Conservation (phyloP, 2,113 vertebrate species). For the Puntigrus tetrazona region DNA sequence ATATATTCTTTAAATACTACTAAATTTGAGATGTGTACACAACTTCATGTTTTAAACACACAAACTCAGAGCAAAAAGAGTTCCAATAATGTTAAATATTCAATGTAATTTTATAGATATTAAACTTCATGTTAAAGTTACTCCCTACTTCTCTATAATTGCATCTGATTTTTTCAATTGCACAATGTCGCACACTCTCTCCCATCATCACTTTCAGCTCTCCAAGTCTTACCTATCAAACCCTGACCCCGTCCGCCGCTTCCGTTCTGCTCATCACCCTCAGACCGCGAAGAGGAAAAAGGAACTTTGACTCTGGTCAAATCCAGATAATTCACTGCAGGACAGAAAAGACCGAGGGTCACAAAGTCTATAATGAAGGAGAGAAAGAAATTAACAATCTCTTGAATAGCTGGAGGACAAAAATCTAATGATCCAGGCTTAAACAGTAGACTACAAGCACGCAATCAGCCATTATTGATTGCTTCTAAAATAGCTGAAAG, state of each 20-base stretch:
- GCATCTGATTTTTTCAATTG: no score
- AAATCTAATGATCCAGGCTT: constrained; percentile 25
- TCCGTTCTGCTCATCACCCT: neutral
- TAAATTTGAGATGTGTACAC: no score
- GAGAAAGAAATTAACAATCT: neutral
- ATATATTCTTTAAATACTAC: no score
- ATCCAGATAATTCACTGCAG: neutral
- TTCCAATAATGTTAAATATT: neutral
- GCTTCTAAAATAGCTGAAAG: constrained; percentile 32
- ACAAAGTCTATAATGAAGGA: constrained; percentile 3
- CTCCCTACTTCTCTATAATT: no score
- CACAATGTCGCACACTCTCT: neutral
- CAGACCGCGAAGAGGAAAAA: neutral
- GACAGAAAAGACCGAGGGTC: constrained; percentile 1
- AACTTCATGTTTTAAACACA: no score
- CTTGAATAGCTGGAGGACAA: neutral
- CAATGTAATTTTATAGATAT: no score
- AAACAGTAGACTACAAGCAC: constrained; percentile 20
- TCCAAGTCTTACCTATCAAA: neutral
- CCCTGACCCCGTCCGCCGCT: neutral
- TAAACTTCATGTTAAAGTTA: no score
- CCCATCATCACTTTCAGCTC: neutral
- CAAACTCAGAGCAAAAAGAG: no score
- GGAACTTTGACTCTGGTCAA: constrained; percentile 12
- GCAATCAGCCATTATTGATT: constrained; percentile 43